Base-by-base conservation (phyloP, 2,113 vertebrate species). In the Nesoenas mayeri region DNA sequence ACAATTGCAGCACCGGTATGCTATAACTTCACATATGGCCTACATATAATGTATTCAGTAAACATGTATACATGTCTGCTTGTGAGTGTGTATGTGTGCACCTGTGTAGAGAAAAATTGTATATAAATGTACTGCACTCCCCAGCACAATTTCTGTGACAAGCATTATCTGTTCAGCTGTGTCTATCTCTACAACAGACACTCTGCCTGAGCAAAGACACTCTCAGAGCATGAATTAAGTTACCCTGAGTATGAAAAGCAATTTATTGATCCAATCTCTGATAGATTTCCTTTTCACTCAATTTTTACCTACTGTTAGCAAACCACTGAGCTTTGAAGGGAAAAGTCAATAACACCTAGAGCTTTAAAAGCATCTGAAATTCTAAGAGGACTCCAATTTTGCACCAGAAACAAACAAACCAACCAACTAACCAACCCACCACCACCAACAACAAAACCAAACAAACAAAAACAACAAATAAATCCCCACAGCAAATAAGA, bases 211-310 rank as follows among this genome's bases (percentile, higher is more conserved):
- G 40, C 38, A 75, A 86, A 80, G 77, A 74, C 86, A 79, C 36
- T 84, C 85, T 84, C 73, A 62, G 57, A 79, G 19, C 57, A 58
- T 38, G 79, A 96, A 95, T 95, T 93, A 91, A 92, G 92, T 95
- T 93, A 95, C 36, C 28, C n/a, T 87, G n/a, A 8, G 57, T 64
- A 93, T 31, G 82, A 93, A 89, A 94, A 96, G 36, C 31, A 96
- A 79, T 96, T 82, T 94, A 96, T 95, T 82, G 95, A 92, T 96
- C 88, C 78, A 89, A 36, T 34, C 31, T n/a, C 36, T 85, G 86
- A 95, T 91, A 96, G 80, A 91, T 95, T 91, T 66, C 61, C 83
- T 95, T 94, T 95, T 89, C 83, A 91, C 80, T 93, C 70, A 77
- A 18, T 93, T 96, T 90, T 91, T 91, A 81, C 78, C 79, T 85